These are phyloP conservation scores for Diabrotica balteata DNA, from an alignment of 2,888 invertebrate species.

Conservation along the genomic window DNA sequence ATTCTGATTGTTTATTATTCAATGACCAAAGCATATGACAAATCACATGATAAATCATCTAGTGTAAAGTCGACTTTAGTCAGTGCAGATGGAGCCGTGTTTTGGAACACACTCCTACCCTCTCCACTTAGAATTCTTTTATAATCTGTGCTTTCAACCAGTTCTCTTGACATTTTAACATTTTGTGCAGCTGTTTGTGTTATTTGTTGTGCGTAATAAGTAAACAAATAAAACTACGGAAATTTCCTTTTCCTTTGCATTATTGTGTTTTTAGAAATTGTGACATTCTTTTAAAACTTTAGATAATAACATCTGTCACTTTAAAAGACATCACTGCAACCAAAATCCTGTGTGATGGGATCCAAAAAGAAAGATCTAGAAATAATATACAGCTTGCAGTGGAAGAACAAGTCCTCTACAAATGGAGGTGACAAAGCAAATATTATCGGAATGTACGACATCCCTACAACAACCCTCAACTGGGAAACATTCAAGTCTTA, in stretches of 20 bases:
- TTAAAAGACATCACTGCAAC: conserved; percentile 7
- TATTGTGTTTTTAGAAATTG: conserved; percentile 6
- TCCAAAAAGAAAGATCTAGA: conserved; percentile 51
- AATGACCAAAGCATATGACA: no score
- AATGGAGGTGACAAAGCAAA: conserved; percentile 54
- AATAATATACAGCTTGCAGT: conserved; percentile 59
- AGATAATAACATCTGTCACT: conserved; percentile 9
- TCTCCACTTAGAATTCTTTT: no score
- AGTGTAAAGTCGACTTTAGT: no score
- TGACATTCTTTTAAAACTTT: conserved; percentile 1
- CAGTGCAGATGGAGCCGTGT: no score
- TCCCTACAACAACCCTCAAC: conserved; percentile 57
- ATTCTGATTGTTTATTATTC: no score
- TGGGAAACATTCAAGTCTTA: conserved; percentile 61
- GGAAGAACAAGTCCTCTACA: conserved; percentile 54
- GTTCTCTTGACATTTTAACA: no score
- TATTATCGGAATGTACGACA: conserved; percentile 60
- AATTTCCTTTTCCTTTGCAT: background rate
- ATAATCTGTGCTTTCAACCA: no score
- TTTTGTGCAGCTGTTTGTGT: background rate
- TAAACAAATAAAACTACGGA: conserved; percentile 7
- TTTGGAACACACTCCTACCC: no score
- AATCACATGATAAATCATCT: no score
- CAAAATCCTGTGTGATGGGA: conserved; percentile 40
- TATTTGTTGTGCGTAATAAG: conserved; percentile 20